Conservation (phyloP, 2,888 invertebrate species). For the Matsumyia berberina region DNA sequence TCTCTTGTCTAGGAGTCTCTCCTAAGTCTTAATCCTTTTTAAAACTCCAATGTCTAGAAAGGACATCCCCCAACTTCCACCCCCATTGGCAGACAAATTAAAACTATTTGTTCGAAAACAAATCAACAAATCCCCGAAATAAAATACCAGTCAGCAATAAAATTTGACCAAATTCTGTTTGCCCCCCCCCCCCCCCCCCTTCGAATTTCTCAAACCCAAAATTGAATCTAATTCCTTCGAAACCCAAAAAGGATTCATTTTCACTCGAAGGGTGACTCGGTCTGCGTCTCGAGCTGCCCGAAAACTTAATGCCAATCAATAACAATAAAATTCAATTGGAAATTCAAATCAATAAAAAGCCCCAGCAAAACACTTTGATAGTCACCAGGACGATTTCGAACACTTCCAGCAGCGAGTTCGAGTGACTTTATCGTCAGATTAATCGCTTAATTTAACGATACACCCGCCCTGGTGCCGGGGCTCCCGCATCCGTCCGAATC, state of each 20-base stretch:
- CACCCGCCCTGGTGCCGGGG: background rate
- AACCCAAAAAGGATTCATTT: constrained; percentile 30
- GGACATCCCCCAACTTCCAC: too few species aligned
- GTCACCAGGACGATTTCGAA: constrained; percentile 60
- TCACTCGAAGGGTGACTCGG: constrained; percentile 37
- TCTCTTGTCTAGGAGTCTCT: too few species aligned
- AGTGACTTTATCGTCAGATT: constrained; percentile 71
- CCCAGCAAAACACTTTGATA: constrained; percentile 62
- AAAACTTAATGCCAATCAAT: constrained; percentile 65
- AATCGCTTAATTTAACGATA: constrained; percentile 74
- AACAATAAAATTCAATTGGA: constrained; percentile 75
- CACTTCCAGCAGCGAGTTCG: constrained; percentile 35
- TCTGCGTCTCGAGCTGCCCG: constrained; percentile 4
- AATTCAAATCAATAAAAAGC: constrained; percentile 73
- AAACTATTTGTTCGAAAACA: background rate
- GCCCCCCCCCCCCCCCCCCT: too few species aligned
- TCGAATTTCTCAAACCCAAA: constrained; percentile 15
- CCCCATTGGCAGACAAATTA: background rate
- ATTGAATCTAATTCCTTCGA: constrained; percentile 27
- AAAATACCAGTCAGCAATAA: background rate
- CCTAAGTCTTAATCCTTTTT: too few species aligned
- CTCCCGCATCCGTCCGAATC: background rate
- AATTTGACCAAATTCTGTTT: background rate
- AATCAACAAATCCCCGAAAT: background rate
- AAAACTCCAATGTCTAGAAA: too few species aligned